A percentile compares a stretch with the other conserved stretches of the same genome.
Conservation (phyloP, 1,140 invertebrate species). For the Camponotus pennsylvanicus region DNA sequence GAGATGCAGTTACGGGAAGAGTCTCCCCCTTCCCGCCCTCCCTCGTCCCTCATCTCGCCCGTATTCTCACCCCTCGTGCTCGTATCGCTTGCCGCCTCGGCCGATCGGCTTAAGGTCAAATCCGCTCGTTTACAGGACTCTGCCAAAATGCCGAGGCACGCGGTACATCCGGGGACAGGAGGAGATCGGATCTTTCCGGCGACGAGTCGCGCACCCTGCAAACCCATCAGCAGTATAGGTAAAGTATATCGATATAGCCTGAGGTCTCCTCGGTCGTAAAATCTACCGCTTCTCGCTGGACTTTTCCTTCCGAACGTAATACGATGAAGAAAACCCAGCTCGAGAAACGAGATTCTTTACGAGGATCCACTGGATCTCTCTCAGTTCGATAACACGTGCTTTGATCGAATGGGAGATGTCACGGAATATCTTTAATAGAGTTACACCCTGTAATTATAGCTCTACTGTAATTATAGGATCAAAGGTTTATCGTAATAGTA, state of each 20-base stretch:
- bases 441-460: slow-evolving; percentile 31
- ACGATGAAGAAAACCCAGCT: neutral
- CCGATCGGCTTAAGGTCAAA: neutral
- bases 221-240: slow-evolving; percentile 39
- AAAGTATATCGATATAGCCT: neutral
- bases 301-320: neutral
- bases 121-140: slow-evolving; percentile 67
- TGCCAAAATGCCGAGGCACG: slow-evolving; percentile 76
- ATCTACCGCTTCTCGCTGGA: neutral
- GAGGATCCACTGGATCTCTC: neutral
- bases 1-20: slow-evolving; percentile 8
- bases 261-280: neutral
- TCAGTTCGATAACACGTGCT: slow-evolving; percentile 23
- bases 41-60: neutral
- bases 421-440: slow-evolving; percentile 2
- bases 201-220: slow-evolving; percentile 56
- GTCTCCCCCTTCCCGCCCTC: neutral
- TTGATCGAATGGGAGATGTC: neutral
- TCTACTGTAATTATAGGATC: neutral
- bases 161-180: slow-evolving; percentile 27
- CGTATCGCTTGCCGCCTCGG: neutral
- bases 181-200: slow-evolving; percentile 30
- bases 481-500: slow-evolving; percentile 13
- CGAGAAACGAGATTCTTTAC: slow-evolving; percentile 24
- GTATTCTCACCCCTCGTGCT: neutral